Evolutionary conservation across 2,888 invertebrate genomes (phyloP).

Genomic region (Adelognathus sp.): DNA sequence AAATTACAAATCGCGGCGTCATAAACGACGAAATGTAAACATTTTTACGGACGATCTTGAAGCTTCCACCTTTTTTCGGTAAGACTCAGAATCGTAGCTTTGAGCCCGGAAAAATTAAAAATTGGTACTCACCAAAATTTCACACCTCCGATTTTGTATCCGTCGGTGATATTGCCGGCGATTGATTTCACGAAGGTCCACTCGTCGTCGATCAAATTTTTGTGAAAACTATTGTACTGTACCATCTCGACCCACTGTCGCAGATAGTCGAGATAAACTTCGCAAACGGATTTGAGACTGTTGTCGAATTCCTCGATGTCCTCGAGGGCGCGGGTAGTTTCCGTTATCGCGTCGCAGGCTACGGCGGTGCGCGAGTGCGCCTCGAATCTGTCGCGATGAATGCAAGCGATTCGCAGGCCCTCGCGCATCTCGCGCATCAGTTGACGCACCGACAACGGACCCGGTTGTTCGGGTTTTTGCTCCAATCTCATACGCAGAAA

Average conservation of each 20-base stretch:
- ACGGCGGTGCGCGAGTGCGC: slow-evolving; percentile 85
- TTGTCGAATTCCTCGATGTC: slow-evolving; percentile 89
- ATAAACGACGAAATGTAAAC: too few species aligned
- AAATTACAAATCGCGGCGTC: too few species aligned
- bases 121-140: slow-evolving; percentile 88
- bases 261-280: slow-evolving; percentile 94
- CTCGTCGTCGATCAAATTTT: slow-evolving; percentile 92
- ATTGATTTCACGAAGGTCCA: slow-evolving; percentile 93
- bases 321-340: slow-evolving; percentile 72
- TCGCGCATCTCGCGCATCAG: slow-evolving; percentile 95
- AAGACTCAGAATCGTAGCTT: slow-evolving; percentile 1
- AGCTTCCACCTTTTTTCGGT: not conserved
- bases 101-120: too few species aligned
- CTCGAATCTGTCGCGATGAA: slow-evolving; percentile 90
- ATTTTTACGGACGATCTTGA: too few species aligned
- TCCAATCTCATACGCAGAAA: slow-evolving; percentile 93
- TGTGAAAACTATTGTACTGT: slow-evolving; percentile 85
- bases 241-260: slow-evolving; percentile 89
- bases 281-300: slow-evolving; percentile 88
- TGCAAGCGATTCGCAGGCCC: slow-evolving; percentile 91
- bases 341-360: slow-evolving; percentile 81
- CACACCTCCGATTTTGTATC: slow-evolving; percentile 88
- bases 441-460: slow-evolving; percentile 93
- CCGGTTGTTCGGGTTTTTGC: slow-evolving; percentile 91
- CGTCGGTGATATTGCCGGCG: slow-evolving; percentile 89